phyloP scores from a whole-genome alignment of 1,140 invertebrate genomes.

The Drosophila ficusphila region DNA sequence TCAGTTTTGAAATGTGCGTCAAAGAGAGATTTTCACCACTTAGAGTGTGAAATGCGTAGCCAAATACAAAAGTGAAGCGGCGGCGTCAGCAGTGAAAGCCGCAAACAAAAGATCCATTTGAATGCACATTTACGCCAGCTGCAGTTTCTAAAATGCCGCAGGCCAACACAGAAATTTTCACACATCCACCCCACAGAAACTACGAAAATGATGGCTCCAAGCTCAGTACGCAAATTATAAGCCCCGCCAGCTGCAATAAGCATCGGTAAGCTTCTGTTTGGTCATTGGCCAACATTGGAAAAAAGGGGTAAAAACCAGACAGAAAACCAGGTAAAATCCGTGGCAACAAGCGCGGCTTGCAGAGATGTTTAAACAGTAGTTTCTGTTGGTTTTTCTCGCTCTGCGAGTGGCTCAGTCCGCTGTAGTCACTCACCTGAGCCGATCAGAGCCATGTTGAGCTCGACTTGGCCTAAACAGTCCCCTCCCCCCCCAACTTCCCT shows the following conservation, averaged over 20 bases:
- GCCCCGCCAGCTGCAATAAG: slow-evolving; percentile 5
- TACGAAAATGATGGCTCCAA: not conserved
- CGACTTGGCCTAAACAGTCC: not conserved
- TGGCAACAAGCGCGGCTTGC: slow-evolving; percentile 18
- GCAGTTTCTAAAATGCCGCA: slow-evolving; percentile 4
- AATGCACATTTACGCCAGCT: slow-evolving; percentile 19
- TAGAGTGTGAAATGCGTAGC: slow-evolving; percentile 42
- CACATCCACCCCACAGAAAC: slow-evolving; percentile 28
- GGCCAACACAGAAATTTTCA: slow-evolving; percentile 31
- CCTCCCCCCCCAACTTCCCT: not conserved
- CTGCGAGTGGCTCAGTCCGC: not conserved
- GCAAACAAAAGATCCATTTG: slow-evolving; percentile 40
- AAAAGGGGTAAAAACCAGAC: slow-evolving; percentile 13
- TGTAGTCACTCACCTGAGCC: not conserved
- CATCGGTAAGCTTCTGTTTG: slow-evolving; percentile 36
- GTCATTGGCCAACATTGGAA: slow-evolving; percentile 26
- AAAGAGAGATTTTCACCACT: slow-evolving; percentile 30
- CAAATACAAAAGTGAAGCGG: slow-evolving; percentile 26
- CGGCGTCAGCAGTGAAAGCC: slow-evolving; percentile 24
- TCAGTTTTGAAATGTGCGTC: slow-evolving; percentile 6
- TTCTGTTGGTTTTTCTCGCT: slow-evolving; percentile 66
- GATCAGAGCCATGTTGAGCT: not conserved
- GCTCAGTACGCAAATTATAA: slow-evolving; percentile 34
- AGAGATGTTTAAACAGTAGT: slow-evolving; percentile 54
- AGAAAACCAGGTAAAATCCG: slow-evolving; percentile 13